A percentile compares a stretch with the other conserved stretches of the same genome.
phyloP scores from a whole-genome alignment of 2,113 vertebrate genomes.

The Stictonetta naevosa region DNA sequence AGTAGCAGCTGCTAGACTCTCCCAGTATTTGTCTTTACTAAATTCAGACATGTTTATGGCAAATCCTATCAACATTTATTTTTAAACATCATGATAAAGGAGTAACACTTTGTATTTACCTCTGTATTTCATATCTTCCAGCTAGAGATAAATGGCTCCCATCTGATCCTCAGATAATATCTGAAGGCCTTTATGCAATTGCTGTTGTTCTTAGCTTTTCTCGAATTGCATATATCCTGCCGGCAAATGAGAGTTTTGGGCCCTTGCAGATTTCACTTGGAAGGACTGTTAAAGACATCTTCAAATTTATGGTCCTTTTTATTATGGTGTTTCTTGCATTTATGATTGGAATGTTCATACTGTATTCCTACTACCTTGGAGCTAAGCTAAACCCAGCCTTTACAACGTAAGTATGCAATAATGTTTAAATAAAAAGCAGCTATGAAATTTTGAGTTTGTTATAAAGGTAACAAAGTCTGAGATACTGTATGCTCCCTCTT shows the following conservation, averaged over 20 bases:
- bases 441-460: background rate
- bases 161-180: conserved; percentile 92
- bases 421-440: background rate
- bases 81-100: background rate
- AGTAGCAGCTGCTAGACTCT: background rate
- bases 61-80: background rate
- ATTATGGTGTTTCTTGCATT: conserved; percentile 94
- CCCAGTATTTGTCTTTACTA: background rate
- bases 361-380: conserved; percentile 92
- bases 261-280: conserved; percentile 92
- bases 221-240: conserved; percentile 89
- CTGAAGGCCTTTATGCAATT: conserved; percentile 90
- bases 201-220: conserved; percentile 92
- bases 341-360: conserved; percentile 95
- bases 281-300: conserved; percentile 92
- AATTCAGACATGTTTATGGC: background rate
- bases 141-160: conserved; percentile 92
- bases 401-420: conserved; percentile 85
- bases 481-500: background rate
- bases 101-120: conserved; percentile 1
- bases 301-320: conserved; percentile 95
- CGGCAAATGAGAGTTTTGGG: conserved; percentile 92
- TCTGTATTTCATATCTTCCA: conserved; percentile 68
- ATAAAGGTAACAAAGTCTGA: background rate
- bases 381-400: conserved; percentile 91